A percentile compares a stretch with the other conserved stretches of the same genome.
Conservation (phyloP, 2,888 invertebrate species). For the Melanophora roralis region DNA sequence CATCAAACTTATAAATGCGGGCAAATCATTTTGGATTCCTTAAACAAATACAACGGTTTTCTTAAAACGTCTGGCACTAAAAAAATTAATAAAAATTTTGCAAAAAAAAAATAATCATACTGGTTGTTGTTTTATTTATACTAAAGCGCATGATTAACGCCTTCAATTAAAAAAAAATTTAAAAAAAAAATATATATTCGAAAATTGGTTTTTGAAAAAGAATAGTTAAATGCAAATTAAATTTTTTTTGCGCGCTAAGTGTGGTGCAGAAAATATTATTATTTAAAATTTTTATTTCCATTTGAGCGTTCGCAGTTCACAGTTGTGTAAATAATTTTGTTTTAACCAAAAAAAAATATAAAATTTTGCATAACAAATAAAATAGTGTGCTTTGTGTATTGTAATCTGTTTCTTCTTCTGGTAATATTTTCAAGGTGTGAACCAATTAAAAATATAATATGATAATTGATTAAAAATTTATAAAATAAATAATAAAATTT, state of each 20-base stretch:
- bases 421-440: conserved; percentile 50
- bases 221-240: conserved; percentile 12
- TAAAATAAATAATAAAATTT: neutral
- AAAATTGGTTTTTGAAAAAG: conserved; percentile 1
- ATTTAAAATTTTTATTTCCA: conserved; percentile 36
- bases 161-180: neutral
- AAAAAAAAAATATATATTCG: neutral
- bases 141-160: conserved; percentile 46
- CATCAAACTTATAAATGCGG: conserved; percentile 30
- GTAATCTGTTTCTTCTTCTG: conserved; percentile 31
- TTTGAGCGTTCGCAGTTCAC: conserved; percentile 21
- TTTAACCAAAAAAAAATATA: neutral
- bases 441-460: neutral
- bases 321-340: conserved; percentile 9
- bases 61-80: neutral
- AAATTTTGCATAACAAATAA: conserved; percentile 11
- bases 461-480: too few relatives aligned
- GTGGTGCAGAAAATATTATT: conserved; percentile 2
- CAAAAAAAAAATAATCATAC: neutral
- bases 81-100: neutral
- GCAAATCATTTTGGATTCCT: conserved; percentile 43
- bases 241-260: conserved; percentile 5
- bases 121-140: neutral
- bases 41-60: conserved; percentile 39
- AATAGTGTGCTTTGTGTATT: conserved; percentile 10